These are phyloP conservation scores for Taxidea taxus DNA, from an alignment of 2,113 vertebrate species.

Conservation along the genomic window DNA sequence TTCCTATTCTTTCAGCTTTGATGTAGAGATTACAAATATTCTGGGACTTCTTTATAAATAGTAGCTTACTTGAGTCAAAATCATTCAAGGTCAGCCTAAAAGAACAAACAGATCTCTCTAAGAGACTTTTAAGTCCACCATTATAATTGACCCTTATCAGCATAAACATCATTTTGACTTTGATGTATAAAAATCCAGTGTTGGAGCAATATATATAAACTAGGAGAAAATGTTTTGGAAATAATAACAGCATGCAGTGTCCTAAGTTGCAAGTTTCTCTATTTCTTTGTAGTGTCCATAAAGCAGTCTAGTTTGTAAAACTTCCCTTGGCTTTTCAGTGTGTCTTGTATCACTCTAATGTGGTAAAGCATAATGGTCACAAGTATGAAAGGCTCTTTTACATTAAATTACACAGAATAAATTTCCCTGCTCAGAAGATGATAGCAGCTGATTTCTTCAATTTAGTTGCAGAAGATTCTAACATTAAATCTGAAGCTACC, in stretches of 20 bases:
- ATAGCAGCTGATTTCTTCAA: constrained; percentile 60
- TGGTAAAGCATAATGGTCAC: constrained; percentile 31
- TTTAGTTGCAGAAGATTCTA: constrained; percentile 50
- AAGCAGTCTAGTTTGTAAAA: constrained; percentile 17
- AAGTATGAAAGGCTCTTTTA: constrained; percentile 54
- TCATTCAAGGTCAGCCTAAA: neutral
- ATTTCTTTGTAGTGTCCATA: neutral
- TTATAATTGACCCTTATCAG: neutral
- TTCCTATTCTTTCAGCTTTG: neutral
- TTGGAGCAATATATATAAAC: neutral
- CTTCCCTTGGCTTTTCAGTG: constrained; percentile 32
- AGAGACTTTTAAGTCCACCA: neutral
- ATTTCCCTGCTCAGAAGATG: constrained; percentile 24
- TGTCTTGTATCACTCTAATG: constrained; percentile 48
- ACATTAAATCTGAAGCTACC: constrained; percentile 54
- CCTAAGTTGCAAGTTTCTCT: neutral
- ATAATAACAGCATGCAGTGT: neutral
- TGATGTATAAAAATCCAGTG: neutral
- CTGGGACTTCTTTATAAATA: neutral
- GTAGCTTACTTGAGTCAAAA: neutral
- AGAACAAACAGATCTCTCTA: neutral
- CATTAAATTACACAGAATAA: constrained; percentile 66
- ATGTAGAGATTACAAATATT: neutral
- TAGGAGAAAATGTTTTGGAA: neutral
- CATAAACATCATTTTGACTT: neutral